phyloP scores from a whole-genome alignment of 2,888 invertebrate genomes.

The Diadromus collaris region DNA sequence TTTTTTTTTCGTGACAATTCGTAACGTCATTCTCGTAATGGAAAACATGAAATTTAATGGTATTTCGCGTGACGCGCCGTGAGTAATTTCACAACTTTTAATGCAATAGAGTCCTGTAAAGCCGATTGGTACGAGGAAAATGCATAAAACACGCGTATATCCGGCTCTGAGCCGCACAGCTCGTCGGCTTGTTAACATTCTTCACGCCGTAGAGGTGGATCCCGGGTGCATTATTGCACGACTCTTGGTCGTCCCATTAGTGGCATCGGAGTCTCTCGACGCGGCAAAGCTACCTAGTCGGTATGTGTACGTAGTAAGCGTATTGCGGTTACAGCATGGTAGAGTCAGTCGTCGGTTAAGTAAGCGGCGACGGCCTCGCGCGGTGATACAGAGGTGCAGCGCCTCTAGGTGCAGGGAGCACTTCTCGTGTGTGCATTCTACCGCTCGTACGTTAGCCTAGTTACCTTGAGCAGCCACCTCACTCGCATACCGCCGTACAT shows the following conservation, averaged over 20 bases:
- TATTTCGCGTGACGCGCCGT: not conserved
- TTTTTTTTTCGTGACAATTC: too few species aligned
- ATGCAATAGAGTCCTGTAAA: not conserved
- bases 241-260: conserved; percentile 42
- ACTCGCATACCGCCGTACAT: conserved; percentile 43
- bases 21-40: too few species aligned
- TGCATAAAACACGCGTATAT: conserved; percentile 67
- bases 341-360: conserved; percentile 42
- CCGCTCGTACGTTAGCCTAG: conserved; percentile 52
- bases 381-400: conserved; percentile 43
- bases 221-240: conserved; percentile 39
- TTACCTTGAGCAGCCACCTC: conserved; percentile 52
- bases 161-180: conserved; percentile 59
- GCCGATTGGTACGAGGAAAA: conserved; percentile 57
- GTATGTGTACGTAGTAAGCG: conserved; percentile 36
- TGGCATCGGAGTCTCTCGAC: conserved; percentile 24
- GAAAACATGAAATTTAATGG: not conserved
- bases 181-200: conserved; percentile 74
- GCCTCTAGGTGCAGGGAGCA: conserved; percentile 1
- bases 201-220: conserved; percentile 67
- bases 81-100: conserved; percentile 7
- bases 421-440: conserved; percentile 40
- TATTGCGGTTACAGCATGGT: conserved; percentile 42
- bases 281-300: conserved; percentile 19
- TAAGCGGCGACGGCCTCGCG: conserved; percentile 36